Evolutionary conservation across 2,113 vertebrate genomes (phyloP), one percentile per base, ranked within the genome.

Genomic region (Hypocryptadius cinnamomeus): DNA sequence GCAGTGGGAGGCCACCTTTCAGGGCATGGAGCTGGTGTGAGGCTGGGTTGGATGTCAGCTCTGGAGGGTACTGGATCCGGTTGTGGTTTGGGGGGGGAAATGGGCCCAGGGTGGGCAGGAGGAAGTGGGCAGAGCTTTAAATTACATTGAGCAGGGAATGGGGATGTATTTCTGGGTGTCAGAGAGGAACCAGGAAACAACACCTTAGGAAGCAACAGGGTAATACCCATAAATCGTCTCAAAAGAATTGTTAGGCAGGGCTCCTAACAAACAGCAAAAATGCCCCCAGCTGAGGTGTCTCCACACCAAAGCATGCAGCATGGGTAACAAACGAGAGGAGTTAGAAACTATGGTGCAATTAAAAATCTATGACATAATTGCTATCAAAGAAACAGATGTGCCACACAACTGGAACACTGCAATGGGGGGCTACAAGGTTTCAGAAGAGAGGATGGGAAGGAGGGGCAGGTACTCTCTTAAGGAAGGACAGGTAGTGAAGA

Each of bases 31-130:
- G 65, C 24, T 71, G 48, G 9, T n/a, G 18, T 15, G 27, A 57
- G 21, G 15, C 22, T 23, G 50, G 23, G 21, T 11, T 31, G 30
- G 40, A 24, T 44, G 25, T 31, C 31, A 20, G 42, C 70, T 48
- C 69, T 13, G 40, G 31, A 42, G 28, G 8, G 68, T 35, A 10
- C 14, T 0, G 0, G 51, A 31, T 72, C 53, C 3, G 0, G 65
- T 53, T 39, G 60, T 37, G 54, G 54, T 64, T 54, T 59, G 10
- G 3, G 27, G 40, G 40, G 11, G 31, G 20, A 59, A 40, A 37
- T 31, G 22, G 73, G 48, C 33, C 56, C 28, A 56, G 17, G 31
- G 19, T 14, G 44, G 37, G 28, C n/a, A n/a, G 50, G 37, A 61
- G 39, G 28, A 60, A 61, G 10, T 24, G 60, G 9, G 33, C 8